These are phyloP conservation scores for Sclerodermus sp. DNA, from an alignment of 2,888 invertebrate genomes.

Conservation along the genomic window DNA sequence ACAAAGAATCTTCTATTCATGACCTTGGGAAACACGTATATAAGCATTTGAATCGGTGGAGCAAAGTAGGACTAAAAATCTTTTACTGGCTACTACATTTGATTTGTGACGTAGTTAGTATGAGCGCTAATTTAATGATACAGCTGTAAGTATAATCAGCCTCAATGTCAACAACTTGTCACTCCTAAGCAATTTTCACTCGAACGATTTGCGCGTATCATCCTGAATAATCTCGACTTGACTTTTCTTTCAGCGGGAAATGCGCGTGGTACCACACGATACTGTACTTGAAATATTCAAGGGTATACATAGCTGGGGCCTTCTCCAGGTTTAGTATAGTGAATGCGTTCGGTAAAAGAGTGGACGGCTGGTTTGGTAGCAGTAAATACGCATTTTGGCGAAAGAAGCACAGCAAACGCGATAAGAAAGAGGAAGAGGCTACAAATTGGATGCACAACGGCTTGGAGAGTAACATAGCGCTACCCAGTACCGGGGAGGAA, in stretches of 20 bases:
- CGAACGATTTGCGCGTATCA: no score
- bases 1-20: constrained; percentile 49
- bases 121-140: constrained; percentile 73
- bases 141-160: constrained; percentile 75
- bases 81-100: constrained; percentile 78
- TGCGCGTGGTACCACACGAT: constrained; percentile 51
- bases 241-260: constrained; percentile 42
- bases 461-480: constrained; percentile 72
- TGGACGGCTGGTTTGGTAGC: constrained; percentile 64
- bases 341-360: constrained; percentile 52
- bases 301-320: constrained; percentile 42
- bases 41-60: constrained; percentile 62
- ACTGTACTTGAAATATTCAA: constrained; percentile 51
- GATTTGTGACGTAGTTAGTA: constrained; percentile 77
- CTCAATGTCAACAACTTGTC: no score
- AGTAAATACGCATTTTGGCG: constrained; percentile 66
- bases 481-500: constrained; percentile 90
- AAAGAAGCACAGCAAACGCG: constrained; percentile 58
- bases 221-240: constrained; percentile 4
- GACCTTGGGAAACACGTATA: constrained; percentile 54
- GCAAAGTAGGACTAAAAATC: constrained; percentile 63
- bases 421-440: constrained; percentile 56
- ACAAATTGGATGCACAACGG: constrained; percentile 60
- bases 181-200: no score
- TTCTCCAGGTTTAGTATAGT: constrained; percentile 50